Base-by-base conservation (phyloP, 2,113 vertebrate species). In the Corythornis vintsioides region DNA sequence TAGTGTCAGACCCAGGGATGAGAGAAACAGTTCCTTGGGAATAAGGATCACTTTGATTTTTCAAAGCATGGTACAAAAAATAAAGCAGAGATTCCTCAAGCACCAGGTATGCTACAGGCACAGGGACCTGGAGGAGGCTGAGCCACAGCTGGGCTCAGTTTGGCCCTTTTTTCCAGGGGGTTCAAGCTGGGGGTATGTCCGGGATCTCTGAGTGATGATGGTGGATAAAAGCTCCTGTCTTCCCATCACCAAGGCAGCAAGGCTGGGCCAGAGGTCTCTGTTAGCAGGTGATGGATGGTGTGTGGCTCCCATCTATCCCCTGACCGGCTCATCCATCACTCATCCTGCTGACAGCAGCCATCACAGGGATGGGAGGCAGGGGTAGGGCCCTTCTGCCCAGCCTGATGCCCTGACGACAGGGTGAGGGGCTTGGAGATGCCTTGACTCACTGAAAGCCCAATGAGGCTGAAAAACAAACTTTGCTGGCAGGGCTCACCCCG, bases 391-490 rank as follows among this genome's bases (percentile, higher is more conserved):
- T n/a, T 28, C n/a, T 87, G 59, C 56, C 40, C 35, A 16, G 10
- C 40, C 57, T 10, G 52, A 52, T 0, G 4, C 83, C 73, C 71
- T 1, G 7, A 40, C 12, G 2, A 25, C 3, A 2, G 55, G 29
- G 45, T 22, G 74, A 73, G 42, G 56, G 56, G 24, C 71, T 28
- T 28, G 70, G 59, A n/a, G 55, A 43, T 16, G 28, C 55, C 17
- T 71, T 15, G 1, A 2, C 60, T 88, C 82, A 4, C 75, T 15
- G 29, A 38, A 95, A 92, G 56, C 63, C 70, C 81, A 82, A 52
- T 29, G 91, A 88, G 59, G 92, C 91, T 92, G 92, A 92, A 96
- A 96, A 92, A 86, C 74, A 94, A 93, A 92, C 71, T 69, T 66
- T 40, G 63, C 43, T 7, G 10, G 13, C 61, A 52, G 80, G 69